Conservation (phyloP, 1,140 invertebrate species). For the Teleopsis dalmanni region DNA sequence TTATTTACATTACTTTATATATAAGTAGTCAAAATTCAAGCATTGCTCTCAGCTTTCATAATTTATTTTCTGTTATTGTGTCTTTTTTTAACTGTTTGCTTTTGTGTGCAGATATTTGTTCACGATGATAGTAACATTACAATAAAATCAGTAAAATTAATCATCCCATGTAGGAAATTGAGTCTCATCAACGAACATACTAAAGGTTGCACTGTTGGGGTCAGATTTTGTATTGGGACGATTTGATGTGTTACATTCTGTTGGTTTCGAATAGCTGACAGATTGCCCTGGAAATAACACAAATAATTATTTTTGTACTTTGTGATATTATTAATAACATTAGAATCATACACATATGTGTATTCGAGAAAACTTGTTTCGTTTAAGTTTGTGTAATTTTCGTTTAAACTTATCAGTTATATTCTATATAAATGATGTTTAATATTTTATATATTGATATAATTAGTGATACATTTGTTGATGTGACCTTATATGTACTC, state of each 20-base stretch:
- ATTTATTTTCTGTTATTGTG: background rate
- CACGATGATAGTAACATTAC: background rate
- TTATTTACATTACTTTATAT: background rate
- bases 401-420: no score
- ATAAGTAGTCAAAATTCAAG: background rate
- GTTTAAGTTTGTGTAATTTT: no score
- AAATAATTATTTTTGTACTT: no score
- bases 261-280: slow-evolving; percentile 9
- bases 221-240: slow-evolving; percentile 12
- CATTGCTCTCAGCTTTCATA: background rate
- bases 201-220: slow-evolving; percentile 23
- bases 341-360: no score
- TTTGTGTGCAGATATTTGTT: background rate
- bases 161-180: slow-evolving; percentile 43
- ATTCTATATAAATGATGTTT: no score
- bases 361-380: no score
- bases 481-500: no score
- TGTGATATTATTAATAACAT: no score
- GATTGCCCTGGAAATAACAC: slow-evolving; percentile 5
- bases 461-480: no score
- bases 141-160: slow-evolving; percentile 5
- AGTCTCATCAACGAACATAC: slow-evolving; percentile 42
- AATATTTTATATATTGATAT: no score
- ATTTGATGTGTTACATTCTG: slow-evolving; percentile 12
- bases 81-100: background rate